These are phyloP conservation scores for Mungos mungo DNA, from an alignment of 2,113 vertebrate genomes.

Conservation along the genomic window DNA sequence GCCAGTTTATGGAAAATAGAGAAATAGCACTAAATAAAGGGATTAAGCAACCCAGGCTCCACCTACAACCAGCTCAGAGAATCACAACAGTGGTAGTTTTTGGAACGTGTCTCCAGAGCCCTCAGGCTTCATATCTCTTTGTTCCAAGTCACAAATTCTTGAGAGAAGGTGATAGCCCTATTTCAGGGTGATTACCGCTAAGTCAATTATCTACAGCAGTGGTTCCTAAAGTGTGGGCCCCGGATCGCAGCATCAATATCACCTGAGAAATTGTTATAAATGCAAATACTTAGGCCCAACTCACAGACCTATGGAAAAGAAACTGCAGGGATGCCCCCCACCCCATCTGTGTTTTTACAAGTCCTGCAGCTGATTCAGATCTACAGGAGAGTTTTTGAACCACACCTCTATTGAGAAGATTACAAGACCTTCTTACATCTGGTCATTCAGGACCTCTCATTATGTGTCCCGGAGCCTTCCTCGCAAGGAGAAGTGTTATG, in stretches of 20 bases:
- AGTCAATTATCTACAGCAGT: not conserved
- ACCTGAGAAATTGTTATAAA: not conserved
- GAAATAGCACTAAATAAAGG: not conserved
- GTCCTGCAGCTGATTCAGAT: not conserved
- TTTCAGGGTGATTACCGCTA: not conserved
- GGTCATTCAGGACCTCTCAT: not conserved
- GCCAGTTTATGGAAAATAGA: conserved; percentile 38
- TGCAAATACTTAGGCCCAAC: not conserved
- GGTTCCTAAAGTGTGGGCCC: not conserved
- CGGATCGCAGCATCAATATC: not conserved
- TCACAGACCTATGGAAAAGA: not conserved
- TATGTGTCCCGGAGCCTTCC: conserved; percentile 1
- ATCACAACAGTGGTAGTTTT: not conserved
- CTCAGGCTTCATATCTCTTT: not conserved
- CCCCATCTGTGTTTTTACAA: not conserved
- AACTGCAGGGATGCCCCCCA: not conserved
- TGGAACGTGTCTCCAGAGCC: not conserved
- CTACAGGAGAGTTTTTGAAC: not conserved
- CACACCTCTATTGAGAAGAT: not conserved
- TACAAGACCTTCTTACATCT: not conserved
- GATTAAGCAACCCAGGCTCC: not conserved
- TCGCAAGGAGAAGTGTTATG: not conserved
- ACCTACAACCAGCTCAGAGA: not conserved
- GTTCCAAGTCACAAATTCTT: conserved; percentile 4
- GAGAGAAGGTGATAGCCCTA: not conserved